Evolutionary conservation across 2,888 invertebrate species (phyloP), one percentile per base, ranked within the genome.

Genomic region (Cylloceria caligata): DNA sequence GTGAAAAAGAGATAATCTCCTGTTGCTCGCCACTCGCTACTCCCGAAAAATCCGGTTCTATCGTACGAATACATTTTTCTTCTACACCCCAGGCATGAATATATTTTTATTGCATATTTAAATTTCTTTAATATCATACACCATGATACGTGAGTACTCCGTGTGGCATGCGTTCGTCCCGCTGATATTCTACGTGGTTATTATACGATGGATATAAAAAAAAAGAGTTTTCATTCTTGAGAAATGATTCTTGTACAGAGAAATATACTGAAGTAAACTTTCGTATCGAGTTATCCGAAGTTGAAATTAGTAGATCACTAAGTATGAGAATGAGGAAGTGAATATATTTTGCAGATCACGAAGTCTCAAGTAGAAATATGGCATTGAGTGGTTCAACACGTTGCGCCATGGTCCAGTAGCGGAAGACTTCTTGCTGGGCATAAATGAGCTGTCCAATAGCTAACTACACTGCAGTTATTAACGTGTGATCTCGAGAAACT

Each of bases 271-370:
- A 19, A 52, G 36, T 39, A 21, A 11, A 49, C 21, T 68, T 36
- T 13, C 2, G 65, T 60, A 79, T 83, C 80, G 83, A 84, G 86
- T 82, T 84, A 84, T 83, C 77, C 68, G 75, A 69, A 60, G 42
- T 47, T 21, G 57, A 6, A 49, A 49, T 68, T 68, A 84, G 83
- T 78, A 62, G 74, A 71, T 16, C 42, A 30, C 57, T 45, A 75
- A 71, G 68, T 83, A 81, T 86, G 85, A 86, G 87, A 88, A 87
- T 84, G 73, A 86, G 87, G 86, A 88, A 87, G 87, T 82, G 80
- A 81, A 85, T 55, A 71, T 27, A 71, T 83, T 80, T 85, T 76
- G 81, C 76, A 64, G 80, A 87, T 86, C 85, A 86, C 81, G 81
- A 74, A 84, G 81, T 81, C 86, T 77, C 73, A 71, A 78, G 73